Evolutionary conservation across 1,140 invertebrate genomes (phyloP).

Genomic region (Drosophila sucinea): DNA sequence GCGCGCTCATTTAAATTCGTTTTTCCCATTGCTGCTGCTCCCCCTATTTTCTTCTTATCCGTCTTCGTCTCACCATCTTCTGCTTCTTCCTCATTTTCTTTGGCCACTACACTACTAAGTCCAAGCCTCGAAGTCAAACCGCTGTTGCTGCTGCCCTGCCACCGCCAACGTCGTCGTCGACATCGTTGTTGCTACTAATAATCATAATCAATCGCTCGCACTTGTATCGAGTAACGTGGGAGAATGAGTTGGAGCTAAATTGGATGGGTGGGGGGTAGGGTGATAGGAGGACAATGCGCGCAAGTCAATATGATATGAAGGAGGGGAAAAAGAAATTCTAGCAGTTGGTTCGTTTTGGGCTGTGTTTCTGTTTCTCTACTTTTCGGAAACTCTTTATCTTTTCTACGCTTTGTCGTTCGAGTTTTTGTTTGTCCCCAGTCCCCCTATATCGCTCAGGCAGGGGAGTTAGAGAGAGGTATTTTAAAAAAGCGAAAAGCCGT

Average conservation of each 20-base stretch:
- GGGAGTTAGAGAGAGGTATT: not conserved
- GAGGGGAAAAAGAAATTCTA: constrained; percentile 6
- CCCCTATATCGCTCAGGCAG: constrained; percentile 30
- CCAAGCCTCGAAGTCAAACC: constrained; percentile 47
- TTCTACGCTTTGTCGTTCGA: constrained; percentile 60
- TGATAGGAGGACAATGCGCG: constrained; percentile 36
- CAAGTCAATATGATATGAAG: constrained; percentile 20
- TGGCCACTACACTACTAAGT: constrained; percentile 21
- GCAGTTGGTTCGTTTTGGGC: constrained; percentile 40
- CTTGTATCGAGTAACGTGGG: constrained; percentile 65
- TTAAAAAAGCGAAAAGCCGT: constrained; percentile 55
- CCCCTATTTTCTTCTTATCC: not conserved
- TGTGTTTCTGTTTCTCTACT: constrained; percentile 6
- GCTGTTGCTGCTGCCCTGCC: not conserved
- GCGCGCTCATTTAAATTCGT: constrained; percentile 72
- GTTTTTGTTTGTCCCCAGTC: constrained; percentile 60
- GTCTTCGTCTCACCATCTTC: not conserved
- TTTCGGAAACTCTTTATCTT: constrained; percentile 63
- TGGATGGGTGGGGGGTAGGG: not conserved
- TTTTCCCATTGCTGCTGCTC: constrained; percentile 47
- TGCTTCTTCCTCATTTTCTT: constrained; percentile 15
- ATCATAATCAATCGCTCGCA: constrained; percentile 81
- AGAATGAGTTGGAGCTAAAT: constrained; percentile 3
- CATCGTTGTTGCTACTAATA: constrained; percentile 66
- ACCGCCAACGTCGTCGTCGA: constrained; percentile 18